Base-by-base conservation (phyloP, 1,140 invertebrate species). In the Drosophila ironensis region DNA sequence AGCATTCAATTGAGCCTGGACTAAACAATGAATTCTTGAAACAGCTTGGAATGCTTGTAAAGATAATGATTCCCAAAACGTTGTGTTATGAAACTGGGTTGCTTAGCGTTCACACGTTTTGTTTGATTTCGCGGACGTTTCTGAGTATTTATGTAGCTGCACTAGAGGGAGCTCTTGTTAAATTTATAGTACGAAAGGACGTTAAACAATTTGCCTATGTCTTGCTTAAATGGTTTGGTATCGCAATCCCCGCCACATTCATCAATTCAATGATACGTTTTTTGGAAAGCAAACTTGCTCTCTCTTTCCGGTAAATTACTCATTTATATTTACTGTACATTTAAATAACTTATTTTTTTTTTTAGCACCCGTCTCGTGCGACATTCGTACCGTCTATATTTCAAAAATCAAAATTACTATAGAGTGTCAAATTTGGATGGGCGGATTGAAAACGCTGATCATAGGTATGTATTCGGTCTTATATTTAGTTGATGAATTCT, bases 201-300 rank as follows among this genome's bases (percentile, higher is more conserved):
- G 92, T 98, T 0, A 91, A 90, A 0, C 94, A 94, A 48, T 99
- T 99, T 90, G 91, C 94, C 0, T 86, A 94, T 0, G 95, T 98
- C 84, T 90, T 99, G 41, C 89, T 95, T 0, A 94, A 98, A 89
- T 99, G 98, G 98, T 95, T 99, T 74, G 93, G 95, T 0, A 96
- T 99, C 14, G 98, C 98, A 0, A 91, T 99, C 4, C 98, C 98
- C 0, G 98, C 98, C 0, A 99, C 98, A 0, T 98, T 99, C 91
- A 94, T 99, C 63, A 99, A 99, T 90, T 98, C 97, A 41, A 95
- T 98, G 90, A 99, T 99, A 71, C 92, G 98, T 48, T 99, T 97
- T 90, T 91, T 99, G 60, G 98, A 99, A 90, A 95, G 95, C 57
- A 94, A 97, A 87, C 92, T 99, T 28, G 96, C 97, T 3, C 92